phyloP scores from a whole-genome alignment of 2,888 invertebrate genomes.

The Balanococcus diminutus region DNA sequence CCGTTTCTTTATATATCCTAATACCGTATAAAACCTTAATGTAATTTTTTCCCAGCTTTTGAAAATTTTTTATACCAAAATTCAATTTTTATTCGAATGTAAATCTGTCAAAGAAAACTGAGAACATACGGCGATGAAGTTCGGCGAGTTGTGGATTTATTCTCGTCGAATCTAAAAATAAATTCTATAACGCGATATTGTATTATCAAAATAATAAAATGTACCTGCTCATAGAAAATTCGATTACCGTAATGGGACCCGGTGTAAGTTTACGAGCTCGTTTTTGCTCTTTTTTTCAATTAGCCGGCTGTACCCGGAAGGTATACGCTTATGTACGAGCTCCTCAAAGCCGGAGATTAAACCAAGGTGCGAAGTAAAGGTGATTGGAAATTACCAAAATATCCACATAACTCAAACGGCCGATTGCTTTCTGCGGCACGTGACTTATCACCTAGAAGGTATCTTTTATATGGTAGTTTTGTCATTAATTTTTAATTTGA shows the following conservation, averaged over 20 bases:
- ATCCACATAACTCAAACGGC: slow-evolving; percentile 5
- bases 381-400: slow-evolving; percentile 3
- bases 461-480: not conserved
- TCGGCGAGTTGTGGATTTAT: not conserved
- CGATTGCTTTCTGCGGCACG: not conserved
- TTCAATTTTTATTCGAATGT: too few relatives aligned
- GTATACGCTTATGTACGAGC: not conserved
- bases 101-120: not conserved
- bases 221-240: not conserved
- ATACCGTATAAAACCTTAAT: too few relatives aligned
- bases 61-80: too few relatives aligned
- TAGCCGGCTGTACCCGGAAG: not conserved
- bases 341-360: not conserved
- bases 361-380: not conserved
- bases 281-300: not conserved
- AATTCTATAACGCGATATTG: not conserved
- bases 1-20: too few relatives aligned
- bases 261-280: not conserved
- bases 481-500: slow-evolving; percentile 11
- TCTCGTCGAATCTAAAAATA: not conserved
- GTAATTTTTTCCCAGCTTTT: too few relatives aligned
- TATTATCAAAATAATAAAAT: not conserved
- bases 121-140: not conserved
- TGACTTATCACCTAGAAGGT: not conserved
- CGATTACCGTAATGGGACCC: not conserved